These are phyloP conservation scores for Daphoenositta chrysoptera DNA, from an alignment of 2,113 vertebrate species.

Conservation along the genomic window DNA sequence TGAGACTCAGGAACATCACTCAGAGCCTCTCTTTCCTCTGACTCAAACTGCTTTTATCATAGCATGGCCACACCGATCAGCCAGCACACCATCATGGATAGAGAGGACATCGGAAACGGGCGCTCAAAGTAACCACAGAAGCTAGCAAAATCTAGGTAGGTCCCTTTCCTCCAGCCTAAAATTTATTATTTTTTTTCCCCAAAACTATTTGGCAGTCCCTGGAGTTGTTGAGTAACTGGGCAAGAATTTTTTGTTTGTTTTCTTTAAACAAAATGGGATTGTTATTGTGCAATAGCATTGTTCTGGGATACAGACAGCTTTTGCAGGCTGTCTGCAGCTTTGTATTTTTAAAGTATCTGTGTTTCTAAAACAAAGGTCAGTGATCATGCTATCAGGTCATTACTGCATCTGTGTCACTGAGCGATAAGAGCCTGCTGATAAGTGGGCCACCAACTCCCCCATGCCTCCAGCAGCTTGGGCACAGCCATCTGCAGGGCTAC, in stretches of 20 bases:
- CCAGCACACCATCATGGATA: accelerated
- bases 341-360: constrained; percentile 34
- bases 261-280: constrained; percentile 38
- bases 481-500: constrained; percentile 48
- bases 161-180: neutral
- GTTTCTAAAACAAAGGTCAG: constrained; percentile 50
- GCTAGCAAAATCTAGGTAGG: neutral
- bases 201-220: neutral
- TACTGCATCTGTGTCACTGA: neutral
- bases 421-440: neutral
- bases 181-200: neutral
- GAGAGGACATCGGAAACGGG: neutral
- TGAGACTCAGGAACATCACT: accelerated
- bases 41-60: accelerated
- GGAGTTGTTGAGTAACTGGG: constrained; percentile 54
- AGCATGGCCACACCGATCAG: accelerated
- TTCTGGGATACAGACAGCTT: constrained; percentile 48
- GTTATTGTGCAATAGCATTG: constrained; percentile 60
- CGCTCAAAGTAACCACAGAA: neutral
- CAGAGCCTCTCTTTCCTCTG: neutral
- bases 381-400: constrained; percentile 16
- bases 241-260: constrained; percentile 55
- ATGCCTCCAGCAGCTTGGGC: neutral
- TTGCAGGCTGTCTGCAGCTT: constrained; percentile 49
- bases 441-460: neutral